Evolutionary conservation across 2,797 vertebrate species (phyloP).

Genomic region (Hyperoplus immaculatus): DNA sequence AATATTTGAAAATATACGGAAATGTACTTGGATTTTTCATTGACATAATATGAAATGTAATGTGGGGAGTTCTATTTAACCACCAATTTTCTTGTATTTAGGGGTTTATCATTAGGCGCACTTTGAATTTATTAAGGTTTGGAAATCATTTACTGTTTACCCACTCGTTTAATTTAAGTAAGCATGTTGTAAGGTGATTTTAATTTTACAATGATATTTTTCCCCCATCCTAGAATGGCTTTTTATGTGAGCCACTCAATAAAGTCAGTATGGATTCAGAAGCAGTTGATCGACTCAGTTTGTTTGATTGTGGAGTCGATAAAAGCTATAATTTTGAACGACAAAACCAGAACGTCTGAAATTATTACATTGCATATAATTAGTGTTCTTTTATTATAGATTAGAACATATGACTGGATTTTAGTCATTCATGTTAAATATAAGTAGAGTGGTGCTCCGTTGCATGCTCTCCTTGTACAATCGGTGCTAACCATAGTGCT

Average conservation of each 20-base stretch:
- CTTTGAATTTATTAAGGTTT: slow-evolving; percentile 95
- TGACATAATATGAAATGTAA: slow-evolving; percentile 88
- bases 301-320: slow-evolving; percentile 74
- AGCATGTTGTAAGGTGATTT: slow-evolving; percentile 98
- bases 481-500: neutral
- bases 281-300: slow-evolving; percentile 75
- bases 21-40: slow-evolving; percentile 91
- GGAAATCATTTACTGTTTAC: slow-evolving; percentile 94
- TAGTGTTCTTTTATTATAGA: neutral
- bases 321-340: slow-evolving; percentile 11
- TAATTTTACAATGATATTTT: slow-evolving; percentile 91
- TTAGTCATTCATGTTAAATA: neutral
- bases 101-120: slow-evolving; percentile 90
- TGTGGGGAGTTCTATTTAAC: slow-evolving; percentile 93
- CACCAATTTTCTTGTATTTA: slow-evolving; percentile 91
- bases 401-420: neutral
- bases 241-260: slow-evolving; percentile 88
- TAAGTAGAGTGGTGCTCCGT: neutral
- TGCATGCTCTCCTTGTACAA: neutral
- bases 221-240: slow-evolving; percentile 86
- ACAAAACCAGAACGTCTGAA: neutral
- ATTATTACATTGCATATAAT: neutral
- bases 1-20: slow-evolving; percentile 99
- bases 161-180: slow-evolving; percentile 95
- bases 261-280: slow-evolving; percentile 87